Conservation (phyloP, 2,888 invertebrate species). For the Lathronympha strigana region DNA sequence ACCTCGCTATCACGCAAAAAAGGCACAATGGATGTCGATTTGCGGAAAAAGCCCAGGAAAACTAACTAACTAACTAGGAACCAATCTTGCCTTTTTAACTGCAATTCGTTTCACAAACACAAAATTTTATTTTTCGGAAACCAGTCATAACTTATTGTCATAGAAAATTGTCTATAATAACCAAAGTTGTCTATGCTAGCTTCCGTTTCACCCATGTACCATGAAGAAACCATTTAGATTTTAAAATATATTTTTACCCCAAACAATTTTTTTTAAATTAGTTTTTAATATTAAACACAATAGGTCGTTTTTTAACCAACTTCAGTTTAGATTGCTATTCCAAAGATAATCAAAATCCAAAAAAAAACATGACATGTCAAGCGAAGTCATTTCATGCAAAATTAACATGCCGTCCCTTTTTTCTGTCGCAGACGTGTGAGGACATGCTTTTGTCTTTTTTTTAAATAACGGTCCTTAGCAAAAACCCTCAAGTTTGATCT, state of each 20-base stretch:
- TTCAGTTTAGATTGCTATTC: slow-evolving; percentile 7
- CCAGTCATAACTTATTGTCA: too few species aligned
- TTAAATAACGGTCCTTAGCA: slow-evolving; percentile 58
- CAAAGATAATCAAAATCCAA: slow-evolving; percentile 1
- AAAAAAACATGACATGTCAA: slow-evolving; percentile 43
- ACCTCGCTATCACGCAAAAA: too few species aligned
- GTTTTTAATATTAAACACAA: background rate
- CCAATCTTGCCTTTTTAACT: too few species aligned
- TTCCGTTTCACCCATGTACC: too few species aligned
- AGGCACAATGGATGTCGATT: too few species aligned
- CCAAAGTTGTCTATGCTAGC: too few species aligned
- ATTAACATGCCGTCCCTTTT: slow-evolving; percentile 68
- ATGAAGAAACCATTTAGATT: too few species aligned
- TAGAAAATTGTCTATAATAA: too few species aligned
- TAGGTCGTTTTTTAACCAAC: background rate
- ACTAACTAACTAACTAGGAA: too few species aligned
- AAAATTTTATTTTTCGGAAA: too few species aligned
- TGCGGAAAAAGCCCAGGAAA: too few species aligned
- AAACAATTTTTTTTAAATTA: background rate
- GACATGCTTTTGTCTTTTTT: slow-evolving; percentile 62
- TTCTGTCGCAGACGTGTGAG: slow-evolving; percentile 61
- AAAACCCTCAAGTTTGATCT: slow-evolving; percentile 31
- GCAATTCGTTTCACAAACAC: too few species aligned
- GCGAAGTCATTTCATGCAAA: slow-evolving; percentile 76
- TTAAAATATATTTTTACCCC: background rate